phyloP scores from a whole-genome alignment of 2,888 invertebrate genomes.

The Cremastinae sp. region DNA sequence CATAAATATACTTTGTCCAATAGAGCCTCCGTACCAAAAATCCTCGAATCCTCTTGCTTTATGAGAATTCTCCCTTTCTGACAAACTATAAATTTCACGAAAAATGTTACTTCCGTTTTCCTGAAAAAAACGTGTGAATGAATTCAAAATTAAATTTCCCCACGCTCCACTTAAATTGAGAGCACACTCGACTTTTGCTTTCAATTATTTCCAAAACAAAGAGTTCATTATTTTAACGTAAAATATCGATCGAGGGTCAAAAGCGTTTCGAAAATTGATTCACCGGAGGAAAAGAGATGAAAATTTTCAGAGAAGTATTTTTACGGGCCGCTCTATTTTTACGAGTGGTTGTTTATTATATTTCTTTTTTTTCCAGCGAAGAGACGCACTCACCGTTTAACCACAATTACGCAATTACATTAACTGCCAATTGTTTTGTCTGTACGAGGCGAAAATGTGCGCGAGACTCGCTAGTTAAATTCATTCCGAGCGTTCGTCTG shows the following conservation, averaged over 20 bases:
- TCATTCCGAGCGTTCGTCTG: slow-evolving; percentile 4
- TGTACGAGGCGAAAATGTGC: slow-evolving; percentile 21
- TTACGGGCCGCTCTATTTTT: no score
- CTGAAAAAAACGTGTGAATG: no score
- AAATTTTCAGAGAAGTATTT: no score
- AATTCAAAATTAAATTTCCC: no score
- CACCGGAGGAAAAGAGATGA: no score
- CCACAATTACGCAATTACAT: slow-evolving; percentile 25
- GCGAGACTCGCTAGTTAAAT: neutral
- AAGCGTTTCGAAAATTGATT: no score
- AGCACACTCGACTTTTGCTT: no score
- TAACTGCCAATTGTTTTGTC: slow-evolving; percentile 8
- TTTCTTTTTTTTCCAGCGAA: neutral
- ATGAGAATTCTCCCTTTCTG: slow-evolving; percentile 1
- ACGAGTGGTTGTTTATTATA: no score
- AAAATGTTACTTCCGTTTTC: neutral
- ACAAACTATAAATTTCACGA: neutral
- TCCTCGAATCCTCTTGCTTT: slow-evolving; percentile 75
- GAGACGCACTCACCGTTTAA: neutral
- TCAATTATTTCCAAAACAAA: no score
- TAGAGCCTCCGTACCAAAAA: slow-evolving; percentile 26
- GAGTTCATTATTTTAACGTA: no score
- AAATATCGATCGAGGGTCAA: no score
- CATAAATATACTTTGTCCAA: slow-evolving; percentile 1
- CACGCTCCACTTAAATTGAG: no score